Evolutionary conservation across 2,113 vertebrate genomes (phyloP), one percentile per base, ranked within the genome.

Genomic region (Passer domesticus): DNA sequence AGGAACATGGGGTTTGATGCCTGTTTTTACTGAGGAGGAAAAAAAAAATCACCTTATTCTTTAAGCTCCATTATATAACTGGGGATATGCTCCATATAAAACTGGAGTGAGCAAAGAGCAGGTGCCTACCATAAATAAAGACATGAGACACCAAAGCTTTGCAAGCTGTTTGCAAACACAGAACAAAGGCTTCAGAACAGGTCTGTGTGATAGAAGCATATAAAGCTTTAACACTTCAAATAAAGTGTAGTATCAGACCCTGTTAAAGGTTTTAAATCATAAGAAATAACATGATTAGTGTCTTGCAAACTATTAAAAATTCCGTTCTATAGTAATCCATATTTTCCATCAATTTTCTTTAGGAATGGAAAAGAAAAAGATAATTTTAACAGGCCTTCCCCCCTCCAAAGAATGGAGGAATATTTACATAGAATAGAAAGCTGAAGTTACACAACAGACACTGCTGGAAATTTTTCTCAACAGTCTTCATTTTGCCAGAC

Each of bases 371-470:
- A 78, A 90, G 9, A 33, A 21, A 63, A 52, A 44, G 7, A 3
- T 30, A 23, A 37, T 11, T 85, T 88, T n/a, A 78, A 63, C 7
- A 68, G 10, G 41, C 22, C 4, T 6, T 1, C 6, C 3, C 5
- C 3, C 4, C 2, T 3, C 3, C 16, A 11, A 46, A 80, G 59
- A 74, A 83, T 0, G 4, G 20, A 24, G 12, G 39, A 84, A 24
- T 91, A 87, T 88, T 76, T 69, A 92, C 63, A 79, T 39, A 55
- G 82, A 95, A 81, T 27, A 81, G 72, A 95, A 90, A 96, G 64
- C 67, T 88, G 6, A 49, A 83, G 67, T 88, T 94, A 78, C 39
- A 63, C 67, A 76, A 88, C 76, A 83, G 59, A 85, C 92, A 47
- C 68, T 1, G 15, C 44, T 88, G 85, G 55, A 75, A 59, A 25